A percentile compares a stretch with the other conserved stretches of the same genome.
Evolutionary conservation across 2,113 vertebrate genomes (phyloP).

Genomic region (Thamnaconus septentrionalis): DNA sequence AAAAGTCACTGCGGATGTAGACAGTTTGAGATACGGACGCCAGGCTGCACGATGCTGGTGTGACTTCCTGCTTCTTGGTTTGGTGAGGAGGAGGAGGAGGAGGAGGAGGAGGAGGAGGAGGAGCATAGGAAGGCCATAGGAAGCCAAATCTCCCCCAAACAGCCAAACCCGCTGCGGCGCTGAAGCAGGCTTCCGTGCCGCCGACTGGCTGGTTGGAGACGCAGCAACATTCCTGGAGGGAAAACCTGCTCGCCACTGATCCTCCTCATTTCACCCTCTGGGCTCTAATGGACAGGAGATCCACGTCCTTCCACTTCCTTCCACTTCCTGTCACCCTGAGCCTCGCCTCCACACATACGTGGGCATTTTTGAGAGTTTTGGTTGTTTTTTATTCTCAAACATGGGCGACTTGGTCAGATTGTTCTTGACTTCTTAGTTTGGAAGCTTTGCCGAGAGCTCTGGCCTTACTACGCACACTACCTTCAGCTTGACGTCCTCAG

Average conservation of each 20-base stretch:
- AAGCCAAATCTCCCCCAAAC: conserved; percentile 69
- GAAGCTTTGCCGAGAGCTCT: too few species aligned
- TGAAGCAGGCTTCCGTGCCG: conserved; percentile 75
- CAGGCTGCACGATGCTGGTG: conserved; percentile 76
- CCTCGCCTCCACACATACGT: too few species aligned
- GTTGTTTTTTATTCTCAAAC: too few species aligned
- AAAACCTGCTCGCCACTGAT: conserved; percentile 60
- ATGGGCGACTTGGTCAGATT: too few species aligned
- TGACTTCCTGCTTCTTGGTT: conserved; percentile 81
- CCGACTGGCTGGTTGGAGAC: conserved; percentile 38
- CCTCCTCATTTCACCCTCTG: conserved; percentile 39
- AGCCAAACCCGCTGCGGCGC: conserved; percentile 78
- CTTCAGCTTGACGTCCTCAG: too few species aligned
- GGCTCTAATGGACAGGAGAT: conserved; percentile 59
- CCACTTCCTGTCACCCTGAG: too few species aligned
- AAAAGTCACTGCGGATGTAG: too few species aligned
- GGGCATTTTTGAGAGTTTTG: too few species aligned
- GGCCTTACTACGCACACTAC: too few species aligned
- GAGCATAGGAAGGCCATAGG: conserved; percentile 71
- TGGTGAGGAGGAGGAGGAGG: conserved; percentile 74
- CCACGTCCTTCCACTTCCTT: conserved; percentile 58
- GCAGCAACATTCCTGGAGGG: conserved; percentile 58
- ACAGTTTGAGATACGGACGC: conserved; percentile 57
- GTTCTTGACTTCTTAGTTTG: too few species aligned
- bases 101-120: conserved; percentile 66